Percentiles rank a stretch among this genome's conserved stretches.
These are phyloP conservation scores for Uloborus diversus DNA, from an alignment of 1,140 invertebrate genomes.

Conservation along the genomic window DNA sequence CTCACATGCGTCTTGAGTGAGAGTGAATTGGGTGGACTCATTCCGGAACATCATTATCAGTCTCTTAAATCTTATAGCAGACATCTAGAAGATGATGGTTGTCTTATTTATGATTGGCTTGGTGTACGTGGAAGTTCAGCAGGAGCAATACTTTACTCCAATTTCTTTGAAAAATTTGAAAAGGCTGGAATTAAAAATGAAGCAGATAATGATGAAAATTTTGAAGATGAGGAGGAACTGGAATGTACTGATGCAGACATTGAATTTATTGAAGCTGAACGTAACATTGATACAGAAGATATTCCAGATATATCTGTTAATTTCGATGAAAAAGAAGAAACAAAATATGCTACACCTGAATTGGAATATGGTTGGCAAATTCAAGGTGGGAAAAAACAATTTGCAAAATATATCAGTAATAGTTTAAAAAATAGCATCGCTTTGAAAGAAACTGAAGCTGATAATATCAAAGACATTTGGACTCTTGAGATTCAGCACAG, in stretches of 20 bases:
- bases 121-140: neutral
- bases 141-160: neutral
- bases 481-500: neutral
- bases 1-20: neutral
- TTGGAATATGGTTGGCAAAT: neutral
- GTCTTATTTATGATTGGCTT: neutral
- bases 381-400: neutral
- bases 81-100: neutral
- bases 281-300: conserved; percentile 8
- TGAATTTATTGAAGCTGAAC: neutral
- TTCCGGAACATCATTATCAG: neutral
- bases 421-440: neutral
- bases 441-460: conserved; percentile 1
- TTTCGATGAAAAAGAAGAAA: neutral
- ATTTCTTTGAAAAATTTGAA: neutral
- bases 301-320: neutral
- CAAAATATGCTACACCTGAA: neutral
- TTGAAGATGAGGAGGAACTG: neutral
- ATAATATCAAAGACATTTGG: conserved; percentile 1
- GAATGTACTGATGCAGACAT: neutral
- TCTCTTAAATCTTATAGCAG: neutral
- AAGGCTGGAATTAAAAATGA: neutral
- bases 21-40: neutral
- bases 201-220: neutral
- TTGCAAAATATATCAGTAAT: neutral